Evolutionary conservation across 1,140 invertebrate species (phyloP), one percentile per base, ranked within the genome.

Genomic region (Heterodera carotae): DNA sequence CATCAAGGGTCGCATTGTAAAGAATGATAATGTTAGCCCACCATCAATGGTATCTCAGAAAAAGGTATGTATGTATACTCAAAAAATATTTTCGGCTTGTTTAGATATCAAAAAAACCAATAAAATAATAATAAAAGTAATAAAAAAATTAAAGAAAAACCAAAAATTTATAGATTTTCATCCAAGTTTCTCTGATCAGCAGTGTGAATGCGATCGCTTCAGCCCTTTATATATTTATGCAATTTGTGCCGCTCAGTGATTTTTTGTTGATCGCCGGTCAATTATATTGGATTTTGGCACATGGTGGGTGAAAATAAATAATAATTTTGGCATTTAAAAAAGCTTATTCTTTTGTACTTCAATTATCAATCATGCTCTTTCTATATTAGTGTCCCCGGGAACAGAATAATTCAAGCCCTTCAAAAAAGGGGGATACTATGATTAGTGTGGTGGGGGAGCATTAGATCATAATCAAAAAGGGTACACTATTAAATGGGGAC

Each of bases 131-230:
- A n/a, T n/a, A n/a, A n/a, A n/a, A n/a, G n/a, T n/a, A n/a, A n/a
- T n/a, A n/a, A n/a, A n/a, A n/a, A n/a, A n/a, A n/a, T n/a, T n/a
- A n/a, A n/a, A n/a, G n/a, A 43, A 43, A 43, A n/a, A n/a, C n/a
- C n/a, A 36, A 25, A 34, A 2, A 6, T 67, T 39, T 43, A 78
- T n/a, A 78, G 77, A 68, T 71, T 27, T 78, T 78, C 76, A 36
- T 78, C 25, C 77, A 78, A 77, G 76, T 78, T 12, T 29, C 79
- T 29, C n/a, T 78, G n/a, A 77, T 78, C 22, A 78, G 77, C 34
- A 43, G n/a, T 15, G 36, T 69, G 27, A 78, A 78, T 67, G 77
- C 77, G 0, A 78, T 31, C 22, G 62, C 72, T 7, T 29, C 77
- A 29, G 76, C 29, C 3, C 79, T 78, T 53, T 77, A 78, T 60